These are phyloP conservation scores for Biston betularia DNA, from an alignment of 2,888 invertebrate species.

Conservation along the genomic window DNA sequence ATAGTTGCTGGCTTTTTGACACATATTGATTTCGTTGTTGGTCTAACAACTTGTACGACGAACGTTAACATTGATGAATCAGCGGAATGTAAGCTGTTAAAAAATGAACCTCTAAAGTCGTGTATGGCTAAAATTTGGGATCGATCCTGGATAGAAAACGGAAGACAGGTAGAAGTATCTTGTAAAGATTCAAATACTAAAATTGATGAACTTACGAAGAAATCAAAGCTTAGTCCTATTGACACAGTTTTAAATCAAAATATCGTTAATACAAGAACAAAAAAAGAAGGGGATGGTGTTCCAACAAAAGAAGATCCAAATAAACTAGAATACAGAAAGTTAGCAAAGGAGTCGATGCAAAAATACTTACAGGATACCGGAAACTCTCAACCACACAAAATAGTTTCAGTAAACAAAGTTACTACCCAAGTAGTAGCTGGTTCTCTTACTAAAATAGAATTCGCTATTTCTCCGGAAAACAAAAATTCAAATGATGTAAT, in stretches of 20 bases:
- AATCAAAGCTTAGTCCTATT: slow-evolving; percentile 45
- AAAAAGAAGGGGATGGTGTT: slow-evolving; percentile 44
- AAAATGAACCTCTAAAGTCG: slow-evolving; percentile 58
- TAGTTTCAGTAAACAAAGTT: slow-evolving; percentile 67
- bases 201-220: slow-evolving; percentile 35
- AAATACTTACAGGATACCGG: slow-evolving; percentile 49
- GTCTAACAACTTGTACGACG: slow-evolving; percentile 83
- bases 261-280: slow-evolving; percentile 34
- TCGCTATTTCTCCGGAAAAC: slow-evolving; percentile 79
- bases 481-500: slow-evolving; percentile 53
- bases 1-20: slow-evolving; percentile 85
- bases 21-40: slow-evolving; percentile 86
- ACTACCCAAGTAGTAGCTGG: slow-evolving; percentile 80
- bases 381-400: slow-evolving; percentile 39
- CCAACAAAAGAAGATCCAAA: neutral
- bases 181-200: slow-evolving; percentile 53
- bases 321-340: slow-evolving; percentile 45
- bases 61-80: slow-evolving; percentile 51
- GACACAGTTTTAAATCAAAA: neutral
- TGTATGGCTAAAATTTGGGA: slow-evolving; percentile 82
- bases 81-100: slow-evolving; percentile 60
- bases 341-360: slow-evolving; percentile 55
- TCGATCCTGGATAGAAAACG: slow-evolving; percentile 85
- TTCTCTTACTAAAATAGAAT: slow-evolving; percentile 78
- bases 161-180: slow-evolving; percentile 67